Evolutionary conservation across 2,797 vertebrate species (phyloP).

Genomic region (Labeo calbasu): DNA sequence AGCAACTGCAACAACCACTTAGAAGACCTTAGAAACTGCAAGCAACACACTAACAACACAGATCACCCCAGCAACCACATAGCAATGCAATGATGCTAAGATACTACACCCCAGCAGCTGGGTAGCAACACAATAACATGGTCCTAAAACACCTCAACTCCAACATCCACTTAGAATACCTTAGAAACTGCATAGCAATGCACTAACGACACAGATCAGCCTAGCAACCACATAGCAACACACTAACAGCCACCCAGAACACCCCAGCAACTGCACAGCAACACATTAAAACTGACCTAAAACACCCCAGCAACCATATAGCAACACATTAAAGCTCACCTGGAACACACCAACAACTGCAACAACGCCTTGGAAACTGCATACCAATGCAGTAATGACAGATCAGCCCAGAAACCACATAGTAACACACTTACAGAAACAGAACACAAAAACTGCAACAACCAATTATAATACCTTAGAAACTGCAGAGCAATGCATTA

Average conservation of each 20-base stretch:
- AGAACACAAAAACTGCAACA: too few species aligned
- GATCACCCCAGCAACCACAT: too few species aligned
- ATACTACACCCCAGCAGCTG: background rate
- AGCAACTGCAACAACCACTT: background rate
- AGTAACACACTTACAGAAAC: too few species aligned
- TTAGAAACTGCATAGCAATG: background rate
- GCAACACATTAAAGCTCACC: too few species aligned
- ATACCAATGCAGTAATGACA: too few species aligned
- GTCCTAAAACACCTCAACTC: background rate
- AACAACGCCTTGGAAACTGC: too few species aligned
- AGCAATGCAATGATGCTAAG: too few species aligned
- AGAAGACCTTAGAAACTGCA: background rate
- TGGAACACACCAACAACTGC: too few species aligned
- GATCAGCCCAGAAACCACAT: too few species aligned
- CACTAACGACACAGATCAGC: background rate
- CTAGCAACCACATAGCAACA: background rate
- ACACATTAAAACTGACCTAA: background rate
- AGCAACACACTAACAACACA: too few species aligned
- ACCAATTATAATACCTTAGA: too few species aligned
- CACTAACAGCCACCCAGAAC: background rate
- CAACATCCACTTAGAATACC: background rate
- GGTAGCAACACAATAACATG: background rate
- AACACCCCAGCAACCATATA: background rate
- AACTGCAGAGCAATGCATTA: background rate
- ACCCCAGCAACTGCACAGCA: background rate